Evolutionary conservation across 1,140 invertebrate genomes (phyloP).

Genomic region (Potamilus streckersoni): DNA sequence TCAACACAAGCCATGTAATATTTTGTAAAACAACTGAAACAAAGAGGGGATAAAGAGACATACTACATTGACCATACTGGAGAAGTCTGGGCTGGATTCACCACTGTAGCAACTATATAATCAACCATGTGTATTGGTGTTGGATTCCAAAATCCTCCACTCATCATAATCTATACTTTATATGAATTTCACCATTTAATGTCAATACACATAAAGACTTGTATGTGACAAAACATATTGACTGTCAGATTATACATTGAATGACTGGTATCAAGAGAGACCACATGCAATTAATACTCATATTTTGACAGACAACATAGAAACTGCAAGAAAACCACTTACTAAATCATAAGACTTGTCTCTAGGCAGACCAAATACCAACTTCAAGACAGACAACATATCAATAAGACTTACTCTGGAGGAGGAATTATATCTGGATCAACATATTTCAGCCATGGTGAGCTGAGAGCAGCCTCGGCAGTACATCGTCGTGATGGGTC

Average conservation of each 20-base stretch:
- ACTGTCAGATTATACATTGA: neutral
- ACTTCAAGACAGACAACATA: conserved; percentile 4
- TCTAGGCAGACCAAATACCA: neutral
- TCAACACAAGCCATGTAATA: no score
- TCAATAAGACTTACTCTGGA: conserved; percentile 73
- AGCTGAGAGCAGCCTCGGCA: conserved; percentile 93
- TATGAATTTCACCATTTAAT: no score
- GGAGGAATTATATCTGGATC: conserved; percentile 80
- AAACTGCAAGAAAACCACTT: neutral
- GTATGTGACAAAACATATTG: neutral
- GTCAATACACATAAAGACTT: neutral
- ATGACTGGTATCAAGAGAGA: no score
- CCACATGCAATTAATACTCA: neutral
- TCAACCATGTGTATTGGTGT: no score
- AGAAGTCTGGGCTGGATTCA: no score
- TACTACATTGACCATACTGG: no score
- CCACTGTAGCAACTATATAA: no score
- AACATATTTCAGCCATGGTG: conserved; percentile 93
- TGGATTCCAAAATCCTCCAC: neutral
- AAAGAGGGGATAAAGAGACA: no score
- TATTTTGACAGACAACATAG: neutral
- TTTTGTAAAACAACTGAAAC: no score
- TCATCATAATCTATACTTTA: neutral
- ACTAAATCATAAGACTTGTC: neutral
- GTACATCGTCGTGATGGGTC: conserved; percentile 95